These are phyloP conservation scores for Chrysogorgia sp. DNA, from an alignment of 92 coral and sea anemone genomes.

Conservation along the genomic window DNA sequence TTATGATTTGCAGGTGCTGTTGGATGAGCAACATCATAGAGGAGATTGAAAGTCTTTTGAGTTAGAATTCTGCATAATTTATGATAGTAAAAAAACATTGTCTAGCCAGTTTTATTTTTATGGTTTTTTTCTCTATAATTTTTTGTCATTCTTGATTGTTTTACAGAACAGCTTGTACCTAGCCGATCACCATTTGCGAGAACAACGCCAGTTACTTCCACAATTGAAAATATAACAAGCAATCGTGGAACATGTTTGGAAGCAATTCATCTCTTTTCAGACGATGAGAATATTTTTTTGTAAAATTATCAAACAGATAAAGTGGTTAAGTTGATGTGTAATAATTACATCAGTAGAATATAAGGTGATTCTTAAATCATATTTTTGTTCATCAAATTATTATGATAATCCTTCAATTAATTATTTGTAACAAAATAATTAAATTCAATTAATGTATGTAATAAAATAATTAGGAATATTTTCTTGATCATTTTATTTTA, in stretches of 20 bases:
- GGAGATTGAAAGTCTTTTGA: no score
- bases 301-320: no score
- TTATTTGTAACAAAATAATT: background rate
- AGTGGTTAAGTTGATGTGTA: no score
- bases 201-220: background rate
- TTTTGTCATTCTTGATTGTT: background rate
- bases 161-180: conserved; percentile 35
- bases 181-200: conserved; percentile 21
- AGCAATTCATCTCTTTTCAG: conserved; percentile 28
- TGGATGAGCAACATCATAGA: no score
- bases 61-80: no score
- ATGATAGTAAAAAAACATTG: no score
- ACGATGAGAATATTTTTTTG: conserved; percentile 36
- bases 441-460: background rate
- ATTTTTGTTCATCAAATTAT: background rate
- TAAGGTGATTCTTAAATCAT: background rate
- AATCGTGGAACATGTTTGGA: background rate
- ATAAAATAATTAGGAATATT: background rate
- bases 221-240: background rate
- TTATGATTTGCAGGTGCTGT: background rate
- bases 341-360: background rate
- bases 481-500: no score
- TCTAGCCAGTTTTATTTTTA: background rate
- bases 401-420: background rate
- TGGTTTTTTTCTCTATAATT: background rate